Percentiles rank a stretch among this genome's conserved stretches.
These are phyloP conservation scores for Arnoldichthys spilopterus DNA, from an alignment of 2,797 vertebrate species.

Conservation along the genomic window DNA sequence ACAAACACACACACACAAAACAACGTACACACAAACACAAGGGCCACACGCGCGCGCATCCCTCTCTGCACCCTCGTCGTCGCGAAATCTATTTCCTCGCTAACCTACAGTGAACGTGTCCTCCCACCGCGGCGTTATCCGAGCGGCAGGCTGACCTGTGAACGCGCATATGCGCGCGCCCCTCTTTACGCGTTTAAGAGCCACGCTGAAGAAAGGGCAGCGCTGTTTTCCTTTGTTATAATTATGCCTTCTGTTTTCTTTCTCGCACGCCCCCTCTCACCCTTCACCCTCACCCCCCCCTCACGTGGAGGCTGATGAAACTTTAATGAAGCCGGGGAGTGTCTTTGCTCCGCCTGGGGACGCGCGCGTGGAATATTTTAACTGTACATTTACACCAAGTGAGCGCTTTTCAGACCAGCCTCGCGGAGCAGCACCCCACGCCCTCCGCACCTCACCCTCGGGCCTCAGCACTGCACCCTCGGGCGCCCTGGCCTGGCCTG, in stretches of 20 bases:
- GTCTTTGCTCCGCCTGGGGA: constrained; percentile 94
- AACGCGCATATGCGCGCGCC: constrained; percentile 50
- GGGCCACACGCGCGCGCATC: neutral
- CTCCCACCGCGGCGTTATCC: constrained; percentile 49
- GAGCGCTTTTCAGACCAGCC: constrained; percentile 96
- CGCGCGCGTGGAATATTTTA: constrained; percentile 96
- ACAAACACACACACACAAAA: too few species aligned
- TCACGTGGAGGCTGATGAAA: constrained; percentile 97
- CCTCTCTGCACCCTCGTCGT: neutral
- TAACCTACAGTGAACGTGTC: neutral
- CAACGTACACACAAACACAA: too few species aligned
- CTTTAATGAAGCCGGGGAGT: constrained; percentile 98
- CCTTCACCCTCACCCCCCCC: too few species aligned
- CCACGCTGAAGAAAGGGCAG: constrained; percentile 71
- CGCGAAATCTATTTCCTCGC: neutral
- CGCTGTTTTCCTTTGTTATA: constrained; percentile 83
- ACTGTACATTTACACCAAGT: constrained; percentile 99
- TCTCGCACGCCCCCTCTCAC: constrained; percentile 82
- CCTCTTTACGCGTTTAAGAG: too few species aligned
- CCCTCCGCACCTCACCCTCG: too few species aligned
- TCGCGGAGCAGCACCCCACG: constrained; percentile 91
- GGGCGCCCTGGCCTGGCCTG: too few species aligned
- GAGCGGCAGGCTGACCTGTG: constrained; percentile 60
- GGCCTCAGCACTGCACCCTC: too few species aligned
- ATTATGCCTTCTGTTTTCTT: constrained; percentile 84